A percentile compares a stretch with the other conserved stretches of the same genome.
These are phyloP conservation scores for Thermophis baileyi DNA, from an alignment of 2,113 vertebrate species.

Conservation along the genomic window DNA sequence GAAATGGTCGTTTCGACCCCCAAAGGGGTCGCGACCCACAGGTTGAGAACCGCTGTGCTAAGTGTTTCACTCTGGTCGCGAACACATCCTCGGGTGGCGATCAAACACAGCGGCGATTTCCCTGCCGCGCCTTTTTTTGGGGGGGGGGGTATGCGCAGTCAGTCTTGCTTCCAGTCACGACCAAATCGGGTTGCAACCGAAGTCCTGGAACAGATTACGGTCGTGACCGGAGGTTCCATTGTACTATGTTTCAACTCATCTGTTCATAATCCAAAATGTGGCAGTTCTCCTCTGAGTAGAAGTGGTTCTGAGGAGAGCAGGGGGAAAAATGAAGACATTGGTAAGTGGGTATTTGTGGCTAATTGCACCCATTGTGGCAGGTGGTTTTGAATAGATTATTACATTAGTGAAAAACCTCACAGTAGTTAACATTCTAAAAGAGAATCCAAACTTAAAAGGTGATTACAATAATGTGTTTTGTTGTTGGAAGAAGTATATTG, in stretches of 20 bases:
- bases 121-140: too few relatives aligned
- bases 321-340: neutral
- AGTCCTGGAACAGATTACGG: too few relatives aligned
- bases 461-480: neutral
- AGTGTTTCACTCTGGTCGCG: too few relatives aligned
- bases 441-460: neutral
- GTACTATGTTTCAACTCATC: neutral
- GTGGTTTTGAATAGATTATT: neutral
- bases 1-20: too few relatives aligned
- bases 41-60: too few relatives aligned
- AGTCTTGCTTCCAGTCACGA: too few relatives aligned
- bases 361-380: neutral
- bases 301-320: neutral
- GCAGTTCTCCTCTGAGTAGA: neutral
- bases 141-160: too few relatives aligned
- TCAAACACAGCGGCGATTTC: too few relatives aligned
- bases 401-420: neutral
- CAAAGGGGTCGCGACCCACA: too few relatives aligned
- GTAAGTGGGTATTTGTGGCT: neutral
- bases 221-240: too few relatives aligned
- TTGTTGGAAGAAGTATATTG: neutral
- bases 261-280: neutral
- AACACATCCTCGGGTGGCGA: too few relatives aligned
- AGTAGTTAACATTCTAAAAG: neutral
- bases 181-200: too few relatives aligned